Percentiles rank a stretch among this genome's conserved stretches.
phyloP scores from a whole-genome alignment of 2,888 invertebrate genomes.

The Caradrina kadenii region DNA sequence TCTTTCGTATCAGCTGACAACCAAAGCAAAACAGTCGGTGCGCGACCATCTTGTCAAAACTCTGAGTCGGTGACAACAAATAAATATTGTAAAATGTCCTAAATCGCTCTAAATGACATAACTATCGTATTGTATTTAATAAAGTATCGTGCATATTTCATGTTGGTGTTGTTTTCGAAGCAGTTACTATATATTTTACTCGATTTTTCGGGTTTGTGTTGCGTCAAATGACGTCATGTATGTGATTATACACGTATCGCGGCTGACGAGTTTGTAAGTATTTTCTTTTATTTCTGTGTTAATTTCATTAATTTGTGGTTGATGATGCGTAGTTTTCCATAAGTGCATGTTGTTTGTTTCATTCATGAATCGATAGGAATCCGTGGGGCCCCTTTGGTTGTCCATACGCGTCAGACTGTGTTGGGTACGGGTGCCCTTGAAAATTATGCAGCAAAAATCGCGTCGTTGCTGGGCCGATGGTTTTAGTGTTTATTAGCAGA shows the following conservation, averaged over 20 bases:
- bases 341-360: slow-evolving; percentile 77
- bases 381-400: slow-evolving; percentile 68
- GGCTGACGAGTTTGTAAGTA: slow-evolving; percentile 89
- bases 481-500: slow-evolving; percentile 71
- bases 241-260: slow-evolving; percentile 90
- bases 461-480: slow-evolving; percentile 78
- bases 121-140: slow-evolving; percentile 83
- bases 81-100: slow-evolving; percentile 90
- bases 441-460: slow-evolving; percentile 90
- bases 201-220: slow-evolving; percentile 89
- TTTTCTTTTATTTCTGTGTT: slow-evolving; percentile 87
- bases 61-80: slow-evolving; percentile 89
- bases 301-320: slow-evolving; percentile 78
- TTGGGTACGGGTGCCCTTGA: slow-evolving; percentile 87
- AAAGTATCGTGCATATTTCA: slow-evolving; percentile 85
- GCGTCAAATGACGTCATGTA: slow-evolving; percentile 91
- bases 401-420: slow-evolving; percentile 73
- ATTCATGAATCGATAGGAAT: slow-evolving; percentile 84
- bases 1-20: slow-evolving; percentile 91
- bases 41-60: slow-evolving; percentile 91
- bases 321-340: slow-evolving; percentile 74
- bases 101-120: slow-evolving; percentile 87
- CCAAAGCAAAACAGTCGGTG: slow-evolving; percentile 91
- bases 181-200: slow-evolving; percentile 86
- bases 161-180: slow-evolving; percentile 83